Conservation (phyloP, 2,113 vertebrate genomes). For the Lucifuga dentata region DNA sequence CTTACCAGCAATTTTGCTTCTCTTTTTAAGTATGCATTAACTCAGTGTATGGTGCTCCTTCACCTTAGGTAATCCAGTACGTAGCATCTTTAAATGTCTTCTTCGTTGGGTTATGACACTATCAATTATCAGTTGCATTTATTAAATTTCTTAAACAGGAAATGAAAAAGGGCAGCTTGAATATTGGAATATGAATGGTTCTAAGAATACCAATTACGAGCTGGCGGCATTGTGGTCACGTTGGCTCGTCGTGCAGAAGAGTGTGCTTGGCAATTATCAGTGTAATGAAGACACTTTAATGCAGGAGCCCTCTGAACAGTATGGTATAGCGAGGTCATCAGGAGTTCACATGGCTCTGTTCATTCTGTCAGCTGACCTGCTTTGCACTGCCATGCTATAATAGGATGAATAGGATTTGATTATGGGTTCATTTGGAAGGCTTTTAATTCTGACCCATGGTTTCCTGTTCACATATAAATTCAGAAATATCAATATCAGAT, state of each 20-base stretch:
- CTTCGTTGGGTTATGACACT: constrained; percentile 67
- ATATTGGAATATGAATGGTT: constrained; percentile 67
- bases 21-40: constrained; percentile 63
- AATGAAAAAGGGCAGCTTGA: constrained; percentile 62
- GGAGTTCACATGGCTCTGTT: constrained; percentile 60
- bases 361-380: constrained; percentile 44
- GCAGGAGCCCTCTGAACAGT: constrained; percentile 63
- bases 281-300: constrained; percentile 69
- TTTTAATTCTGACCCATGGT: constrained; percentile 24
- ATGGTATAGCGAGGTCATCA: constrained; percentile 51
- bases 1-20: constrained; percentile 48
- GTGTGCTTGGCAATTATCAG: constrained; percentile 66
- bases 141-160: constrained; percentile 70
- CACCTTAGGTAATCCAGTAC: constrained; percentile 66
- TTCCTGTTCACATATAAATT: constrained; percentile 45
- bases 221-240: constrained; percentile 51
- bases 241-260: constrained; percentile 63
- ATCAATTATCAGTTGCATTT: constrained; percentile 72
- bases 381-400: constrained; percentile 43
- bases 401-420: constrained; percentile 62
- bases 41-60: constrained; percentile 51
- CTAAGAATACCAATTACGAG: constrained; percentile 68
- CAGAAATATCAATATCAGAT: constrained; percentile 47
- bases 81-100: constrained; percentile 56
- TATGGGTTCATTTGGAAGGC: constrained; percentile 43